Conservation (phyloP, 64 coral and sea anemone genomes). For the Actinia tenebrosa region DNA sequence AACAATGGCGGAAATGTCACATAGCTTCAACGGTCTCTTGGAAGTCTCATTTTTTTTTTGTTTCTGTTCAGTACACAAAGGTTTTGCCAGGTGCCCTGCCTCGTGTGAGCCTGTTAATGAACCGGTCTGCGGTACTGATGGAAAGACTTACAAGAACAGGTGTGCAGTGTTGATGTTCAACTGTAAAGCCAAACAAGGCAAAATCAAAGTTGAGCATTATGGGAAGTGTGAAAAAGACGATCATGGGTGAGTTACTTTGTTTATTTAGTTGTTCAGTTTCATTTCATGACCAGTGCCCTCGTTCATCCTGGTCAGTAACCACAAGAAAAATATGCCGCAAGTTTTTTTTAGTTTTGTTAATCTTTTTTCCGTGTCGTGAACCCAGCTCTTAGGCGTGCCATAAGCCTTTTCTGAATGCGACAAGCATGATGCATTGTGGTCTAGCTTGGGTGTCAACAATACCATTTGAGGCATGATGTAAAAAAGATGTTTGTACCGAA, state of each 20-base stretch:
- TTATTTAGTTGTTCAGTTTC: not conserved
- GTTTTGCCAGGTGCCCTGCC: slow-evolving; percentile 9
- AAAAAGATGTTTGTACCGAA: too few relatives aligned
- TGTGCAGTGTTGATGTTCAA: slow-evolving; percentile 3
- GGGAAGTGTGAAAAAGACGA: slow-evolving; percentile 25
- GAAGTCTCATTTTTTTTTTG: not conserved
- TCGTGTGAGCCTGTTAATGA: slow-evolving; percentile 18
- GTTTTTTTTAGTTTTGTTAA: too few relatives aligned
- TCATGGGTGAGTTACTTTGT: not conserved
- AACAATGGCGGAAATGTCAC: too few relatives aligned
- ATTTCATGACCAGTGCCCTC: not conserved
- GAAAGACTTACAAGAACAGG: slow-evolving; percentile 26
- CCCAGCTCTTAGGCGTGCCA: too few relatives aligned
- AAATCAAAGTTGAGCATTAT: slow-evolving; percentile 18
- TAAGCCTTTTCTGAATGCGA: too few relatives aligned
- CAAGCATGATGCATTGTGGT: too few relatives aligned
- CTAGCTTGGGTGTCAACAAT: too few relatives aligned
- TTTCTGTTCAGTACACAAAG: not conserved
- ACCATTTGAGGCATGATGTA: too few relatives aligned
- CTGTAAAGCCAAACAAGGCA: slow-evolving; percentile 1
- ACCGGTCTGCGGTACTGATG: slow-evolving; percentile 39
- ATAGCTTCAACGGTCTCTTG: too few relatives aligned
- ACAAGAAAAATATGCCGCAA: too few relatives aligned
- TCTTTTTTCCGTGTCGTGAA: too few relatives aligned
- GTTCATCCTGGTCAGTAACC: not conserved